Base-by-base conservation (phyloP, 2,888 invertebrate species). In the Andrena marginata region DNA sequence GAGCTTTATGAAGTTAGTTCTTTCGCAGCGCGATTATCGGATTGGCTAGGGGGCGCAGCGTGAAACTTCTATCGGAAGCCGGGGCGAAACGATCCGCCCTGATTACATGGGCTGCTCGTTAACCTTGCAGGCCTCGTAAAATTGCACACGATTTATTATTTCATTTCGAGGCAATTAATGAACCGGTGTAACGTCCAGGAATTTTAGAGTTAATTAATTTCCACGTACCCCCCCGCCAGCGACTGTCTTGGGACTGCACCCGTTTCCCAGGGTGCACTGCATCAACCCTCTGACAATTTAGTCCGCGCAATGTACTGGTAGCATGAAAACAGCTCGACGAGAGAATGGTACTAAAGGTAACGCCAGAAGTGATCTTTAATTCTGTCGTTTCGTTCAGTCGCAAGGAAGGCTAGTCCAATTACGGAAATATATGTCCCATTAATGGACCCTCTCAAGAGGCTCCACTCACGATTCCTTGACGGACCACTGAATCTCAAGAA, bases 1-100 rank as follows among this genome's bases (percentile, higher is more conserved):
- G 8, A 7, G n/a, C 72, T 77, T 65, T 71, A 65, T 60, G 29
- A 65, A 62, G 77, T 72, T 77, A 60, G 49, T 35, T 67, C 65
- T 73, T 54, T 67, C 54, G 49, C 63, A 54, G 49, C 26, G 26
- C 48, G 59, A 77, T 71, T 59, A 64, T 59, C 60, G 29, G 10
- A 48, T 49, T 16, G 48, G 29, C 56, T 8, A 13, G 13, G 33
- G 48, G 10, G 60, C 42, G 42, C 29, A 20, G 20, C 23, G 49
- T 5, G 64, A 59, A 64, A 42, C 33, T 63, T 64, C 54, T 56
- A 42, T 56, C 70, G 54, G 64, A 26, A 48, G 33, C 29, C 74
- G 29, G 48, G 35, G 56, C 49, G 51, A 67, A 62, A 54, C 72
- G 77, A 73, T 77, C 35, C 73, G 29, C 33, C 59, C 48, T 42